Base-by-base conservation (phyloP, 2,797 vertebrate genomes). In the Cyclopterus lumpus region DNA sequence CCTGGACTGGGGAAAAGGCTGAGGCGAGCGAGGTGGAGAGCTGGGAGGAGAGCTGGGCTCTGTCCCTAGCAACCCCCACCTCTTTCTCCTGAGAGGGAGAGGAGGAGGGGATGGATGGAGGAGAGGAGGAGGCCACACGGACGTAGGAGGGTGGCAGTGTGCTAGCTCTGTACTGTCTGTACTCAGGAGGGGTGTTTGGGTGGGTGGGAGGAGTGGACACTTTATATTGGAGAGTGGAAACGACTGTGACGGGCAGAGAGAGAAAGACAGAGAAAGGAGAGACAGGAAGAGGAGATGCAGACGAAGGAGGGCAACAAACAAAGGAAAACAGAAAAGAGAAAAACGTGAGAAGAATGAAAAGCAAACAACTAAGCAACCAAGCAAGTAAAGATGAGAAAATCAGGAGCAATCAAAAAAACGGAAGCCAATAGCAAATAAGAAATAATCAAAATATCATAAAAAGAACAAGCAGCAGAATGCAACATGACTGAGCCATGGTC, bases 171-270 rank as follows among this genome's bases (percentile, higher is more conserved):
- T 92, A 95, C 88, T 93, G 94, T 93, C 91, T 95, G 91, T 95
- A 95, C 92, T 95, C 90, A 24, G 95, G 93, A 86, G 95, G 92
- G 87, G 94, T 94, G 87, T 95, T 95, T 84, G 92, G 91, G 89
- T 95, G 95, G 91, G 87, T 93, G 75, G 88, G 90, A 72, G 93
- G 93, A 82, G 93, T 94, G 89, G 93, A 95, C 78, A 95, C 70
- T 94, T 96, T 96, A 93, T 96, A 95, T 90, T 96, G 96, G 93
- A 95, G 94, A 86, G 95, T 95, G 91, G 96, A 96, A 94, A 96
- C 95, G 95, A 96, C 94, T 96, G 91, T 91, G 94, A 95, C 77
- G 93, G 86, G 82, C 74, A 88, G 71, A 87, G 82, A 86, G 67
- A 87, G 82, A 86, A 51, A 71, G 82, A 88, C 67, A 84, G 75